Base-by-base conservation (phyloP, 2,797 vertebrate genomes). In the Selene dorsalis region DNA sequence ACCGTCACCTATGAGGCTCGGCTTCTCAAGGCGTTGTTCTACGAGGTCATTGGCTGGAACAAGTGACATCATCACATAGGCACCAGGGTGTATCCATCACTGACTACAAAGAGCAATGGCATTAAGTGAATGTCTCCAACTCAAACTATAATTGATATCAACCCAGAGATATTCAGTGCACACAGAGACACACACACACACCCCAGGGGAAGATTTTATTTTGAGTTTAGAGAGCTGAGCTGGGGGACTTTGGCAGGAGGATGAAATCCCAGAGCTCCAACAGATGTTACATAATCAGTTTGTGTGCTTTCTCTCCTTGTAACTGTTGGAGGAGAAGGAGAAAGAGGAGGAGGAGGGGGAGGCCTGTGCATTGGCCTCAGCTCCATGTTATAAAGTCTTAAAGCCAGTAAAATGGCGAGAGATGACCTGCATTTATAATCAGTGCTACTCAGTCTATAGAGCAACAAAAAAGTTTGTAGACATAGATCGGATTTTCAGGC, bases 1-100 rank as follows among this genome's bases (percentile, higher is more conserved):
- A 99, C 96, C 0, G 96, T 99, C 80, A 98, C 97, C 0, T 98
- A 97, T 2, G 97, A 99, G 88, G 96, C 97, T 1, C 95, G 98
- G 43, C 93, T 96, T 30, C 86, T 99, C 78, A 97, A 96, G 91
- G 96, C 96, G 0, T 93, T 98, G 60, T 95, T 98, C 92, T 96
- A 96, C 72, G 95, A 97, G 77, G 96, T 99, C 80, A 95, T 93
- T 26, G 95, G 96, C 30, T 98, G 96, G 96, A 95, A 95, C 86
- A 90, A 93, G 6, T 93, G 89, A 94, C 43, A 0, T 81, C 75
- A 41, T 74, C 55, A 5, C 17, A 3, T 45, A 55, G 18, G 26
- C 32, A 69, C 30, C 18, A 12, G n/a, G 30, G 10, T 2, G 6
- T 1, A 8, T 14, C 20, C 38, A 20, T 53, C 30, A 38, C 56